Base-by-base conservation (phyloP, 1,140 invertebrate species). In the Cydia amplana region DNA sequence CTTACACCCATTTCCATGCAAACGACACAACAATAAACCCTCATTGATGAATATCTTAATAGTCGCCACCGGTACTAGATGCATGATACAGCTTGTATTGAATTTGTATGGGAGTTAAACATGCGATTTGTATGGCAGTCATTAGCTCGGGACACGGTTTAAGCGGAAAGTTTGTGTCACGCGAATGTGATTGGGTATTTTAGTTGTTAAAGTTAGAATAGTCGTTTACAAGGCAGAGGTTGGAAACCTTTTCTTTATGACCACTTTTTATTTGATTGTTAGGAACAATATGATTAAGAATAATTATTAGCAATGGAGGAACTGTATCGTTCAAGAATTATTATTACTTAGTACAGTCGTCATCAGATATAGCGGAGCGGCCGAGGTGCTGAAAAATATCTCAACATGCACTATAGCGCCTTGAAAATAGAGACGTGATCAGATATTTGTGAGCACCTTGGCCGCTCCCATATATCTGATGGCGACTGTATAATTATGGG, bases 101-200 rank as follows among this genome's bases (percentile, higher is more conserved):
- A 60, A 60, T 60, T 60, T 60, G 51, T 60, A 60, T 60, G 51
- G 51, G 51, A 60, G 51, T 10, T 20, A 20, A 60, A 60, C 51
- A 60, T 23, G 51, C 51, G 51, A 60, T 60, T 60, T 60, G 51
- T 60, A 60, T 60, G 51, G 51, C 18, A 60, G 51, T 60, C 51
- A 60, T 60, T 60, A 60, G 51, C 51, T 7, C 6, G 6, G 51
- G 14, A 51, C 49, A 51, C 49, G 49, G 49, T n/a, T 51, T 51
- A 51, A 51, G 16, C n/a, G n/a, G 10, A 20, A n/a, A 20, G 16
- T 20, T 16, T 60, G 51, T 60, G 32, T 32, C 51, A 60, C 51
- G 51, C 51, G 51, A 60, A 20, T 60, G 16, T 16, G 51, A 20
- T 60, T n/a, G 46, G 46, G 14, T 51, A n/a, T 51, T 51, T 51